Percentiles rank a stretch among this genome's conserved stretches.
Conservation (phyloP, 2,888 invertebrate genomes). For the Ophion obscuratus region DNA sequence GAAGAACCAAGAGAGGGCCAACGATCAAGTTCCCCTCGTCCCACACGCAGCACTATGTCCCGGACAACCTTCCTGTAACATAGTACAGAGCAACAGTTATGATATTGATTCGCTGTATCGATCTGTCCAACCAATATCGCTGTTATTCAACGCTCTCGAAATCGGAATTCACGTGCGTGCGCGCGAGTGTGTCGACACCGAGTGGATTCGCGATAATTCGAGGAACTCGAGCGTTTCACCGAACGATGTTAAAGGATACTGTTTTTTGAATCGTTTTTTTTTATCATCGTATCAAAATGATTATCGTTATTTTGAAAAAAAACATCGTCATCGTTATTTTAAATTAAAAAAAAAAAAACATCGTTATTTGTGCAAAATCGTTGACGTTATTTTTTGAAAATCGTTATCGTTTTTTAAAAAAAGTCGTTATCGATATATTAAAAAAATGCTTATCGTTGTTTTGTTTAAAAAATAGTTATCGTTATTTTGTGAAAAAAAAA, state of each 20-base stretch:
- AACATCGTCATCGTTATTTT: not conserved
- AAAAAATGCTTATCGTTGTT: not conserved
- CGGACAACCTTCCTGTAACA: conserved; percentile 12
- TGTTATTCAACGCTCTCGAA: conserved; percentile 3
- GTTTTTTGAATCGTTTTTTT: not conserved
- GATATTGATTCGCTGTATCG: conserved; percentile 16
- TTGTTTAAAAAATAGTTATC: not conserved
- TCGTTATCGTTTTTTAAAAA: not conserved
- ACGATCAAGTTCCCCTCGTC: conserved; percentile 24
- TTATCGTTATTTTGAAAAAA: not conserved
- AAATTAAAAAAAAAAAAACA: not conserved
- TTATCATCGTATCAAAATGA: too few species aligned
- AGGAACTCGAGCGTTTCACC: not conserved
- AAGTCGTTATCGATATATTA: not conserved
- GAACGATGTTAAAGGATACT: not conserved
- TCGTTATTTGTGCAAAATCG: not conserved
- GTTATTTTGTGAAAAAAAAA: too few species aligned
- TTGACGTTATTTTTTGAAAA: not conserved
- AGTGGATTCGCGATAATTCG: not conserved
- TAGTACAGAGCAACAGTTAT: not conserved
- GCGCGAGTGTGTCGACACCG: not conserved
- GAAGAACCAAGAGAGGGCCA: conserved; percentile 21
- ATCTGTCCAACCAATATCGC: not conserved
- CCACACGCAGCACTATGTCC: conserved; percentile 2
- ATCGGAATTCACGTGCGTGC: not conserved